phyloP scores from a whole-genome alignment of 2,797 vertebrate genomes.

The Perodicticus potto region DNA sequence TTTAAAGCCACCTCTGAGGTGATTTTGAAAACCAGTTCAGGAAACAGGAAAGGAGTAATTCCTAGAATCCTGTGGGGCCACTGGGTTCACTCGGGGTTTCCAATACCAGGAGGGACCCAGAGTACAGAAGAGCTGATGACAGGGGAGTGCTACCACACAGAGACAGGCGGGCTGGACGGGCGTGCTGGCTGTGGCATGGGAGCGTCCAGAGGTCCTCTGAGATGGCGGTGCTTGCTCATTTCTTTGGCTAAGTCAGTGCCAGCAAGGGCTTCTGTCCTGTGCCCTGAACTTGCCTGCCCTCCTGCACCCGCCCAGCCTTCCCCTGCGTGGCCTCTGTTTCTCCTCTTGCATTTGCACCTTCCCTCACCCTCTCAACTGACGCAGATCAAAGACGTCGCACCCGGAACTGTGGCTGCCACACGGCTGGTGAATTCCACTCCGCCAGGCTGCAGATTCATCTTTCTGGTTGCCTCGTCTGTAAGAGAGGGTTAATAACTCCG shows the following conservation, averaged over 20 bases:
- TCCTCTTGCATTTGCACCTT: neutral
- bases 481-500: neutral
- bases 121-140: neutral
- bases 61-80: neutral
- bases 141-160: neutral
- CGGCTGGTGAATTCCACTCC: neutral
- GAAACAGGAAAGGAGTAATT: conserved; percentile 48
- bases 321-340: neutral
- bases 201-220: neutral
- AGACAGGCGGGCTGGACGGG: accelerated
- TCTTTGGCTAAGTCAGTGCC: neutral
- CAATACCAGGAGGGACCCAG: neutral
- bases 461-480: neutral
- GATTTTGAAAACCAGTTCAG: conserved; percentile 37
- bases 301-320: neutral
- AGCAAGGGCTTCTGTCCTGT: neutral
- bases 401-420: neutral
- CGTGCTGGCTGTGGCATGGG: accelerated
- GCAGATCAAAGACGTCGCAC: neutral
- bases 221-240: neutral
- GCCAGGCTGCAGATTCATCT: neutral
- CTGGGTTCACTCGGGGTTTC: neutral
- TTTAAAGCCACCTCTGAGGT: conserved; percentile 32
- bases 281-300: too few relatives aligned
- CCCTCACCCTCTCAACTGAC: accelerated